phyloP scores from a whole-genome alignment of 2,797 vertebrate species.

The Naso thynnoides region DNA sequence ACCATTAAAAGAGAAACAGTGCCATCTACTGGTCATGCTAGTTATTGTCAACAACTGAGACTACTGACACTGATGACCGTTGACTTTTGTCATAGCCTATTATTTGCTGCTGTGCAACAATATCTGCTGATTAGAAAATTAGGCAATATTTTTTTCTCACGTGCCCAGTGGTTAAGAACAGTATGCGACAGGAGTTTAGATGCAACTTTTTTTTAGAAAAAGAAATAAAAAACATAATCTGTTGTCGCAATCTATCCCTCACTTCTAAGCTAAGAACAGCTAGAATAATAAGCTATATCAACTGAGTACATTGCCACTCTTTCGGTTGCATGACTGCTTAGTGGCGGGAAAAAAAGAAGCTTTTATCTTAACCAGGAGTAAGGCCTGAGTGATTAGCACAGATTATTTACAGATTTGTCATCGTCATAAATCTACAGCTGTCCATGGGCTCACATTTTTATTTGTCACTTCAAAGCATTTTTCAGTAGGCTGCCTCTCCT shows the following conservation, averaged over 20 bases:
- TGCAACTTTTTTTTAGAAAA: background rate
- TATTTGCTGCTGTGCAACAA: background rate
- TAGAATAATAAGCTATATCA: constrained; percentile 30
- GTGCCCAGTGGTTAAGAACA: background rate
- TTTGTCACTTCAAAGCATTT: constrained; percentile 89
- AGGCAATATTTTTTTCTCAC: background rate
- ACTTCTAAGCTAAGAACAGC: constrained; percentile 42
- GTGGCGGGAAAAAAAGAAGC: constrained; percentile 51
- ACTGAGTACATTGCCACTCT: constrained; percentile 57
- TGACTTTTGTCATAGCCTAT: background rate
- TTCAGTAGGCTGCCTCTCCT: constrained; percentile 56
- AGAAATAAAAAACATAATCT: background rate
- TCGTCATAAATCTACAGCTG: constrained; percentile 88
- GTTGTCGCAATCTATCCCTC: background rate
- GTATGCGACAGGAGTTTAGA: background rate
- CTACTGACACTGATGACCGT: background rate
- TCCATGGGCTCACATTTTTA: constrained; percentile 81
- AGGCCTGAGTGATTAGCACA: constrained; percentile 77
- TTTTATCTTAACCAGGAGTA: constrained; percentile 79
- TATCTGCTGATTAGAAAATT: too few relatives aligned
- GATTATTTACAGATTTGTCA: constrained; percentile 88
- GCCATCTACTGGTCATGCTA: constrained; percentile 63
- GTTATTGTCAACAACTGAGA: background rate
- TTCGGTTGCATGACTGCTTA: constrained; percentile 59
- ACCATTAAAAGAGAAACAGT: constrained; percentile 58